Evolutionary conservation across 2,888 invertebrate species (phyloP).

Genomic region (Oithona nana): DNA sequence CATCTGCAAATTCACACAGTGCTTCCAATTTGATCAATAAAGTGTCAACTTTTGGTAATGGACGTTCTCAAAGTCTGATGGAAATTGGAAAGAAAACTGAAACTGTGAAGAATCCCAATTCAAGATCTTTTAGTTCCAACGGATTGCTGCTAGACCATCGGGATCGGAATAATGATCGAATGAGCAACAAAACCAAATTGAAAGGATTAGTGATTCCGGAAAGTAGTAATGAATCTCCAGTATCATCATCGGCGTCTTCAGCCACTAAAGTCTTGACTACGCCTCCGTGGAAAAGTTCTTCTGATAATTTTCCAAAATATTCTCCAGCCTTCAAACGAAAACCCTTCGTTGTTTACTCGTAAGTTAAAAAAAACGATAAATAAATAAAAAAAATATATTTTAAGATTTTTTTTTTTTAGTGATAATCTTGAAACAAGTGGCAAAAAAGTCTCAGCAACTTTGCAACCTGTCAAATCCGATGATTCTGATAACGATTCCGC

Average conservation of each 20-base stretch:
- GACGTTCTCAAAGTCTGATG: conserved; percentile 13
- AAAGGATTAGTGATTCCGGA: conserved; percentile 11
- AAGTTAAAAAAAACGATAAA: no score
- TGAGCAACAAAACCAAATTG: neutral
- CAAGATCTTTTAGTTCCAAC: neutral
- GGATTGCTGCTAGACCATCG: neutral
- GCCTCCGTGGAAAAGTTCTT: conserved; percentile 22
- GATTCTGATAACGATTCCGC: conserved; percentile 74
- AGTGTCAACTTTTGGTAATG: neutral
- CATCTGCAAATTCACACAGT: neutral
- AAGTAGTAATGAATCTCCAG: no score
- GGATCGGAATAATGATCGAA: neutral
- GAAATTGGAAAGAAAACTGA: neutral
- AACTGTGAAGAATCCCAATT: neutral
- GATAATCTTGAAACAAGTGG: no score
- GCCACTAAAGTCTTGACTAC: conserved; percentile 18
- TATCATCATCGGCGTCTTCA: conserved; percentile 5
- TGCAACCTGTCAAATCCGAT: conserved; percentile 18
- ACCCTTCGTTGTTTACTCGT: conserved; percentile 46
- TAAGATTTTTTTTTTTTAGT: no score
- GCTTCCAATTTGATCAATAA: neutral
- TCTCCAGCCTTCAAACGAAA: conserved; percentile 62
- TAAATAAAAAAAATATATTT: no score
- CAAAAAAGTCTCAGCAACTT: no score
- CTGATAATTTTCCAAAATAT: conserved; percentile 36